Evolutionary conservation across 1,140 invertebrate species (phyloP).

Genomic region (Reticulitermes speratus): DNA sequence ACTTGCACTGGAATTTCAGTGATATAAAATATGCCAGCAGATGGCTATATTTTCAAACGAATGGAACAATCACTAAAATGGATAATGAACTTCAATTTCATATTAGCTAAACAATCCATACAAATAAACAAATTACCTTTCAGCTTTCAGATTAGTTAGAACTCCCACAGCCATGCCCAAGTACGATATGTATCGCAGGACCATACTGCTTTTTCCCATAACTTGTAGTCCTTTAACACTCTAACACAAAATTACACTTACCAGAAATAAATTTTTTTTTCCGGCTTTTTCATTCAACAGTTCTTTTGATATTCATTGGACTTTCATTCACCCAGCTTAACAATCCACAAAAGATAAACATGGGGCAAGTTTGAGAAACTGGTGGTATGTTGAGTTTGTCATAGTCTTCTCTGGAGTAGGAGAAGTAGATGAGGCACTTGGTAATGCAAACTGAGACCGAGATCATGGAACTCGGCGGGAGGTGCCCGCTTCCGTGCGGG

Average conservation of each 20-base stretch:
- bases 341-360: conserved; percentile 24
- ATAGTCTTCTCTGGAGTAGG: conserved; percentile 6
- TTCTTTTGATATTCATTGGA: conserved; percentile 19
- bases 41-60: not conserved
- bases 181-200: conserved; percentile 25
- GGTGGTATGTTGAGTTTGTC: conserved; percentile 18
- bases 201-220: not conserved
- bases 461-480: not conserved
- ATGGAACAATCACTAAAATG: not conserved
- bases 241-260: not conserved
- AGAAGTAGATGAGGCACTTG: conserved; percentile 33
- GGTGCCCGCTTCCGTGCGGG: not conserved
- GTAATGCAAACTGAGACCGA: conserved; percentile 28
- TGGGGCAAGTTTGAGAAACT: conserved; percentile 21
- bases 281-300: not conserved
- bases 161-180: not conserved
- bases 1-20: not conserved
- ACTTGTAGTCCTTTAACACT: not conserved
- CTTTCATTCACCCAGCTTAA: not conserved
- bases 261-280: not conserved
- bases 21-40: not conserved
- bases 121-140: not conserved
- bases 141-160: not conserved
- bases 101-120: not conserved
- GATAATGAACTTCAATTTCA: not conserved